Evolutionary conservation across 1,140 invertebrate genomes (phyloP).

Genomic region (Drosophila nannoptera): DNA sequence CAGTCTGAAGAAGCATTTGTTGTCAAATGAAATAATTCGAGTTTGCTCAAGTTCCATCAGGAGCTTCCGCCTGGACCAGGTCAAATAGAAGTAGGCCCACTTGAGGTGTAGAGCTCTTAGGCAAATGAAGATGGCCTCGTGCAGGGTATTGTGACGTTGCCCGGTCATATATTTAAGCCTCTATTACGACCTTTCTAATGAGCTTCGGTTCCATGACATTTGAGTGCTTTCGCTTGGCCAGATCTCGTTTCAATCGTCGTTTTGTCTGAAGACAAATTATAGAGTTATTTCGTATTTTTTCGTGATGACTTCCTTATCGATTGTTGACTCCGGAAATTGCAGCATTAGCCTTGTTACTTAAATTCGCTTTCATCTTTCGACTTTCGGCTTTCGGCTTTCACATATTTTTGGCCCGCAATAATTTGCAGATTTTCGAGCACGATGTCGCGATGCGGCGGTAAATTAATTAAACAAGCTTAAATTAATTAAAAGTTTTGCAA

Average conservation of each 20-base stretch:
- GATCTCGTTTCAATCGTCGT: not conserved
- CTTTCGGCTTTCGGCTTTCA: not conserved
- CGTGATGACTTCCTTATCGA: constrained; percentile 32
- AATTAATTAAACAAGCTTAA: constrained; percentile 45
- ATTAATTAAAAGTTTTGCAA: constrained; percentile 58
- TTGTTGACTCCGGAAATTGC: constrained; percentile 3
- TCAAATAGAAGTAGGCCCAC: not conserved
- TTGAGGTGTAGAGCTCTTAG: not conserved
- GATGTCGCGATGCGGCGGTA: constrained; percentile 2
- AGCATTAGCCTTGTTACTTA: not conserved
- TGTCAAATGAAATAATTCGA: too few species aligned
- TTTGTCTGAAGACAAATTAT: constrained; percentile 4
- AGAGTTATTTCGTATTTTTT: constrained; percentile 20
- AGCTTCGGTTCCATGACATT: constrained; percentile 39
- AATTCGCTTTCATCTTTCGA: constrained; percentile 16
- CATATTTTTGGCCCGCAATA: not conserved
- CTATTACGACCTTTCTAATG: constrained; percentile 39
- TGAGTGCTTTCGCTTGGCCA: constrained; percentile 24
- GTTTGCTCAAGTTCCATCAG: too few species aligned
- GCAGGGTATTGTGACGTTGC: not conserved
- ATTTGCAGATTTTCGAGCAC: constrained; percentile 8
- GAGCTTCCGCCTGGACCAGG: too few species aligned
- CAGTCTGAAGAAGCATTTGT: too few species aligned
- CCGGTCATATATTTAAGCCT: not conserved
- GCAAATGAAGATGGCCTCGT: not conserved